Evolutionary conservation across 2,113 vertebrate genomes (phyloP).

Genomic region (Otolemur garnettii): DNA sequence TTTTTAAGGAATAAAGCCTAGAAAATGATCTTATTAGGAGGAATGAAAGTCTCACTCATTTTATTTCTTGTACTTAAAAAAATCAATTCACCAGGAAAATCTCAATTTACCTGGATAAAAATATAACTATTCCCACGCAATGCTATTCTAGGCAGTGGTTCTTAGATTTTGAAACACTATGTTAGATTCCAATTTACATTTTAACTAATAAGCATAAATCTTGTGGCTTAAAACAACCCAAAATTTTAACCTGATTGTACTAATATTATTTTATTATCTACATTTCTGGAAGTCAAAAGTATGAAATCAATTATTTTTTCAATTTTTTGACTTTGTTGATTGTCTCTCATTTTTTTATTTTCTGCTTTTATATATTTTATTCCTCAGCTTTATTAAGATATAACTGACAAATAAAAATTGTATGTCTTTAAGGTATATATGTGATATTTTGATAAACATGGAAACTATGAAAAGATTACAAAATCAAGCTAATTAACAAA

Average conservation of each 20-base stretch:
- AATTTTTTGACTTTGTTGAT: background rate
- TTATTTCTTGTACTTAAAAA: background rate
- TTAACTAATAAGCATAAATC: background rate
- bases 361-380: background rate
- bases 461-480: background rate
- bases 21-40: background rate
- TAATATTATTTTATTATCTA: background rate
- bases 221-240: background rate
- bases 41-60: background rate
- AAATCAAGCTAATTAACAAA: background rate
- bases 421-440: background rate
- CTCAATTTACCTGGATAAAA: background rate
- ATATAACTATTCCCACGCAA: background rate
- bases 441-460: background rate
- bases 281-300: background rate
- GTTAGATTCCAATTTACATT: background rate
- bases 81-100: background rate
- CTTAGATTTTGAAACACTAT: background rate
- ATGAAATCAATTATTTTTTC: background rate
- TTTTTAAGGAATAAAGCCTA: background rate
- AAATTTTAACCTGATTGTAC: background rate
- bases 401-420: background rate
- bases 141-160: background rate
- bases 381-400: background rate
- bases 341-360: background rate